Evolutionary conservation across 2,797 vertebrate genomes (phyloP).

Genomic region (Dendrocincla fuliginosa): DNA sequence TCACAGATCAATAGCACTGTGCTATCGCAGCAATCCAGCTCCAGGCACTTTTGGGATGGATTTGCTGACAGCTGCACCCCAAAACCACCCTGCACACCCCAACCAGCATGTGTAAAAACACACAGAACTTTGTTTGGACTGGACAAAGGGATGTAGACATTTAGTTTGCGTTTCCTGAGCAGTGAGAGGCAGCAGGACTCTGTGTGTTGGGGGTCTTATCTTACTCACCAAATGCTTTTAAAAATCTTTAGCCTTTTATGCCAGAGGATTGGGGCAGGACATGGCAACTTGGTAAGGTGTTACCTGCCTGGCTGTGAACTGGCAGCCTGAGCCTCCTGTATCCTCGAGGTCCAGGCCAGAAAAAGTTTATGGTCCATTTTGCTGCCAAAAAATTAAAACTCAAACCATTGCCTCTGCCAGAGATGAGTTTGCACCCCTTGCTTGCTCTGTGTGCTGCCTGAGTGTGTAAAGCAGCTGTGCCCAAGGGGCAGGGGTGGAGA

Average conservation of each 20-base stretch:
- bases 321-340: not conserved
- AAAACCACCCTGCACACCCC: not conserved
- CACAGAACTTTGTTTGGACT: not conserved
- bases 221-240: not conserved
- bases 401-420: not conserved
- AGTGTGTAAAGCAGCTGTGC: fast-evolving
- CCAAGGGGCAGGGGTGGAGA: not conserved
- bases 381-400: not conserved
- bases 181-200: not conserved
- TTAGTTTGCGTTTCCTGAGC: not conserved
- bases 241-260: not conserved
- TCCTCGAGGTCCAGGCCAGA: too few species aligned
- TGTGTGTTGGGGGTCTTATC: not conserved
- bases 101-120: not conserved
- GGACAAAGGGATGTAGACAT: not conserved
- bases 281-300: fast-evolving
- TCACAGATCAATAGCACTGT: not conserved
- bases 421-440: not conserved
- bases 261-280: not conserved
- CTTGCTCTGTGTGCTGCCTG: not conserved
- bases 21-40: not conserved
- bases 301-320: not conserved
- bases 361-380: not conserved
- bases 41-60: not conserved
- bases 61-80: not conserved